Evolutionary conservation across 2,797 vertebrate genomes (phyloP).

Genomic region (Mus caroli): DNA sequence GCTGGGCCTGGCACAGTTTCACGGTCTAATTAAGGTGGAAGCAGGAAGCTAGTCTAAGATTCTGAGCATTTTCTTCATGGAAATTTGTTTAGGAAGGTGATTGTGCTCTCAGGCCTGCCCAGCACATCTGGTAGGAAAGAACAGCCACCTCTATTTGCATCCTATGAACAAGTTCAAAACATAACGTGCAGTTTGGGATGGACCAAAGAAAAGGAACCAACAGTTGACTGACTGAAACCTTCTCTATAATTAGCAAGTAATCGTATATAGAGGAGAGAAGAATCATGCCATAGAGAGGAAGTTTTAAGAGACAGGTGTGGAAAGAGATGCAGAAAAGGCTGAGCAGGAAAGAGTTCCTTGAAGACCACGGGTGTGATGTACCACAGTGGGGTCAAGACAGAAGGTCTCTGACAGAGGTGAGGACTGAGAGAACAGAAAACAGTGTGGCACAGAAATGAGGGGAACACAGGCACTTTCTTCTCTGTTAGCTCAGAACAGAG

Average conservation of each 20-base stretch:
- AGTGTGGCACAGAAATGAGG: background rate
- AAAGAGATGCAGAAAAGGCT: background rate
- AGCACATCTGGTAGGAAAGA: slow-evolving; percentile 57
- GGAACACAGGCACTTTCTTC: background rate
- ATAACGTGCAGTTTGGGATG: slow-evolving; percentile 52
- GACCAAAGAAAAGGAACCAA: slow-evolving; percentile 62
- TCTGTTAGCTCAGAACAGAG: background rate
- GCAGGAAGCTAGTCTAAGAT: slow-evolving; percentile 54
- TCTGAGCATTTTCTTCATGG: slow-evolving; percentile 67
- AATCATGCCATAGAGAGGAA: background rate
- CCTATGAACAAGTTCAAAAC: slow-evolving; percentile 71
- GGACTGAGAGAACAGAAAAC: background rate
- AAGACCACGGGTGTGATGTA: background rate
- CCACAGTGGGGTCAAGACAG: background rate
- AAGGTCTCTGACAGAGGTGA: background rate
- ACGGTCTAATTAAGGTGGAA: slow-evolving; percentile 3
- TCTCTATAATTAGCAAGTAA: background rate
- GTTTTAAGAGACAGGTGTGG: background rate
- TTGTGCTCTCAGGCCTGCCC: slow-evolving; percentile 48
- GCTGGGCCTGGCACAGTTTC: background rate
- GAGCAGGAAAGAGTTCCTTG: background rate
- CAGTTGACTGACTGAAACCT: slow-evolving; percentile 46
- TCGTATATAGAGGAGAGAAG: background rate
- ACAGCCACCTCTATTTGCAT: slow-evolving; percentile 32
- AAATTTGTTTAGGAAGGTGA: slow-evolving; percentile 65